These are phyloP conservation scores for Leucopternis melanops DNA, from an alignment of 2,113 vertebrate species.

Conservation along the genomic window DNA sequence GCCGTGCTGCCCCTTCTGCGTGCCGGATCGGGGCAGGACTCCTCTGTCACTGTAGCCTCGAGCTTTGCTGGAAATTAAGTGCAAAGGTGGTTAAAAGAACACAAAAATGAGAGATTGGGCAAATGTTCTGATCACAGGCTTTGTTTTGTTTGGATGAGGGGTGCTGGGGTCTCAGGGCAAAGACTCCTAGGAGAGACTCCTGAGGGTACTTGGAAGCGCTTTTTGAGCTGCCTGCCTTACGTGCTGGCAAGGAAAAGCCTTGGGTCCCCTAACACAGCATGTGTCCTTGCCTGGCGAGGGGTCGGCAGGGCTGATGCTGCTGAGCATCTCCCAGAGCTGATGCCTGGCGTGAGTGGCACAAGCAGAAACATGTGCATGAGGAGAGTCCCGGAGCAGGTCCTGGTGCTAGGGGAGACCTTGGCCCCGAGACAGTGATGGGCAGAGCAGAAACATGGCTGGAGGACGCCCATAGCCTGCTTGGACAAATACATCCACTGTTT, in stretches of 20 bases:
- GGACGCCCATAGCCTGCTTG: not conserved
- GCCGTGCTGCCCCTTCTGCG: not conserved
- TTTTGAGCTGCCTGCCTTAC: not conserved
- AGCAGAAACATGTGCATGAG: not conserved
- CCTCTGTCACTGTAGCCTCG: fast-evolving
- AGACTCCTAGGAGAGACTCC: not conserved
- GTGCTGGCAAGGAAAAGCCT: not conserved
- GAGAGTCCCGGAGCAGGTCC: not conserved
- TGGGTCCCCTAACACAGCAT: fast-evolving
- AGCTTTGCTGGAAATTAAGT: not conserved
- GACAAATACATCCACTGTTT: fast-evolving
- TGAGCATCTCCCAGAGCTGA: not conserved
- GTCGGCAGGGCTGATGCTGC: not conserved
- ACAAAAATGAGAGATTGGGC: too few relatives aligned
- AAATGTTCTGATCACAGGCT: fast-evolving
- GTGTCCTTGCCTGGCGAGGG: not conserved
- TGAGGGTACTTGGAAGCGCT: not conserved
- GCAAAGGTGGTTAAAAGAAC: not conserved
- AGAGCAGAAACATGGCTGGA: not conserved
- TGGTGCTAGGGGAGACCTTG: fast-evolving
- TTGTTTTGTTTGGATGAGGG: not conserved
- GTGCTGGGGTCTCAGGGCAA: not conserved
- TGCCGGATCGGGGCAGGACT: fast-evolving
- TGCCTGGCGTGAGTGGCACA: fast-evolving
- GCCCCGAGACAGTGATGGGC: not conserved